phyloP scores from a whole-genome alignment of 2,113 vertebrate species.

The Leptobrachium leishanense region DNA sequence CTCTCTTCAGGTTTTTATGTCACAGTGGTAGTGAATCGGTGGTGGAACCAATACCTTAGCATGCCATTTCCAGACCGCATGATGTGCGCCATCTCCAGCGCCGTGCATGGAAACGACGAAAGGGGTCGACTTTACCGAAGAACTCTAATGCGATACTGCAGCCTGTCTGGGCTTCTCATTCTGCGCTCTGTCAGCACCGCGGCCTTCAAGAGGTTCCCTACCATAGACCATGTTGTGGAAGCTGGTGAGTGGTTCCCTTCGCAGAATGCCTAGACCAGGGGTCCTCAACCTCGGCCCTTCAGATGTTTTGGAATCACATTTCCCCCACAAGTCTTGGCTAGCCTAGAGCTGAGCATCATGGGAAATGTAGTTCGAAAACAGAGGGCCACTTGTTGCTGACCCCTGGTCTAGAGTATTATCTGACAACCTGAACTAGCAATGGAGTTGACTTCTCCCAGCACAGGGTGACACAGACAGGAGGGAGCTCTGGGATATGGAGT shows the following conservation, averaged over 20 bases:
- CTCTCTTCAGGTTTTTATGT: conserved; percentile 81
- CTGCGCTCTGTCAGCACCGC: conserved; percentile 89
- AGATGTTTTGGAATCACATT: too few relatives aligned
- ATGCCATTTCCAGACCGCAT: conserved; percentile 85
- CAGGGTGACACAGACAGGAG: too few relatives aligned
- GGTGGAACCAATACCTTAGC: conserved; percentile 89
- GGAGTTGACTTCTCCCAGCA: too few relatives aligned
- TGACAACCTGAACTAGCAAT: too few relatives aligned
- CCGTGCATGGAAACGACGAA: conserved; percentile 80
- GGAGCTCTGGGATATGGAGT: too few relatives aligned
- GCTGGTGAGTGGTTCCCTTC: conserved; percentile 69
- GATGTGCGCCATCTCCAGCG: conserved; percentile 80
- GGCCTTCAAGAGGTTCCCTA: conserved; percentile 89
- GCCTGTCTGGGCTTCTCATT: conserved; percentile 85
- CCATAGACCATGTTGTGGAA: conserved; percentile 89
- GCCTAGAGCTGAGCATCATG: too few relatives aligned
- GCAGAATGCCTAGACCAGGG: too few relatives aligned
- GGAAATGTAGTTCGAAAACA: too few relatives aligned
- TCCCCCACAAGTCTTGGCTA: too few relatives aligned
- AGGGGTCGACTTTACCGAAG: conserved; percentile 82
- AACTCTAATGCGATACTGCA: conserved; percentile 86
- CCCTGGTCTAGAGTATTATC: too few relatives aligned
- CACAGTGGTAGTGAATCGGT: conserved; percentile 88
- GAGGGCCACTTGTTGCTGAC: too few relatives aligned
- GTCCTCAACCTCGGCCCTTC: too few relatives aligned